phyloP scores from a whole-genome alignment of 2,797 vertebrate species.

The Molossus molossus region DNA sequence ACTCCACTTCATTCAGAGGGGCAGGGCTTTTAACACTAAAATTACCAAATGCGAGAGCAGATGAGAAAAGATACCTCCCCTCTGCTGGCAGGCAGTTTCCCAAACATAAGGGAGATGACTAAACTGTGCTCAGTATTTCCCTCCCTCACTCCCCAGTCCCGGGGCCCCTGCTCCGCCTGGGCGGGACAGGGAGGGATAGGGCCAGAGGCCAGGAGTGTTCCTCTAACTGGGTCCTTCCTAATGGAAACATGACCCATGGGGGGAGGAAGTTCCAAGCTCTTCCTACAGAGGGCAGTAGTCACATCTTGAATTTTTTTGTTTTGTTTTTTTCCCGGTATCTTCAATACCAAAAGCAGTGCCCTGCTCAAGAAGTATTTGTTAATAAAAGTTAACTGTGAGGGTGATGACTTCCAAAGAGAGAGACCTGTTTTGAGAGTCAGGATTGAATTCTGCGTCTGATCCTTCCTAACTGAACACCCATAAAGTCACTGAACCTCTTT shows the following conservation, averaged over 20 bases:
- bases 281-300: neutral
- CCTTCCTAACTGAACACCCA: neutral
- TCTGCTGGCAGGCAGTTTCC: neutral
- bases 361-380: neutral
- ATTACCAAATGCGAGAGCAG: neutral
- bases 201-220: too few species aligned
- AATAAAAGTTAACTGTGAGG: slow-evolving; percentile 39
- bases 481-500: slow-evolving; percentile 62
- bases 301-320: neutral
- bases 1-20: neutral
- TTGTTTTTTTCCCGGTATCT: neutral
- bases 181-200: neutral
- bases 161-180: neutral
- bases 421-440: neutral
- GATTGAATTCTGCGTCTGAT: neutral
- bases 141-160: neutral
- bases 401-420: slow-evolving; percentile 19
- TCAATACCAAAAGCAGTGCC: neutral
- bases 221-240: neutral
- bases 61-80: neutral
- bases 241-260: neutral
- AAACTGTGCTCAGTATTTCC: neutral
- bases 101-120: neutral
- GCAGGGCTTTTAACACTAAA: neutral
- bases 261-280: neutral